These are phyloP conservation scores for Scopus umbretta DNA, from an alignment of 2,113 vertebrate species.

Conservation along the genomic window DNA sequence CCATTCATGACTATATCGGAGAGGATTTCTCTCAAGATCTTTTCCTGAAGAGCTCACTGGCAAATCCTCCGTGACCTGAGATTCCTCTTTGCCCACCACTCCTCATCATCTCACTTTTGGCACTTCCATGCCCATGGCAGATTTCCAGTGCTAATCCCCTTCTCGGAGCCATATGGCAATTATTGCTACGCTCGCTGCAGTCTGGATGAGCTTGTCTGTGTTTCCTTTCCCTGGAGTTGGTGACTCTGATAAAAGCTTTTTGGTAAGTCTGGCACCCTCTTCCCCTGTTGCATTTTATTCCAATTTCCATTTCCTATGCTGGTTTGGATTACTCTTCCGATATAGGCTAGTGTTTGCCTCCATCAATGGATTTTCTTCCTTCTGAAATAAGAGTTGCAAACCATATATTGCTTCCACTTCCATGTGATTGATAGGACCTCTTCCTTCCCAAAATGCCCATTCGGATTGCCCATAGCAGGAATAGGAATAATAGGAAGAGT, in stretches of 20 bases:
- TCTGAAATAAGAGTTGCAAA: neutral
- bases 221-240: neutral
- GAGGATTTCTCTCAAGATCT: neutral
- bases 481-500: neutral
- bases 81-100: neutral
- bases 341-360: neutral
- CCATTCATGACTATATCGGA: rapidly evolving
- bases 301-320: neutral
- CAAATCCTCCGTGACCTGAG: neutral
- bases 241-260: neutral
- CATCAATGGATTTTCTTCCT: neutral
- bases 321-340: neutral
- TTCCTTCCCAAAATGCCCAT: neutral
- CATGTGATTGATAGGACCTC: rapidly evolving
- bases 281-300: neutral
- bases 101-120: neutral
- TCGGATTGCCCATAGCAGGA: too few relatives aligned
- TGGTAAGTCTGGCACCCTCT: neutral
- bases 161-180: neutral
- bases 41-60: neutral
- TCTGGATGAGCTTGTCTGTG: neutral
- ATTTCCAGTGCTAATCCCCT: neutral
- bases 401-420: neutral
- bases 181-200: neutral
- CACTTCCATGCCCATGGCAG: neutral